Conservation (phyloP, 2,888 invertebrate genomes). For the Philereme vetulata region DNA sequence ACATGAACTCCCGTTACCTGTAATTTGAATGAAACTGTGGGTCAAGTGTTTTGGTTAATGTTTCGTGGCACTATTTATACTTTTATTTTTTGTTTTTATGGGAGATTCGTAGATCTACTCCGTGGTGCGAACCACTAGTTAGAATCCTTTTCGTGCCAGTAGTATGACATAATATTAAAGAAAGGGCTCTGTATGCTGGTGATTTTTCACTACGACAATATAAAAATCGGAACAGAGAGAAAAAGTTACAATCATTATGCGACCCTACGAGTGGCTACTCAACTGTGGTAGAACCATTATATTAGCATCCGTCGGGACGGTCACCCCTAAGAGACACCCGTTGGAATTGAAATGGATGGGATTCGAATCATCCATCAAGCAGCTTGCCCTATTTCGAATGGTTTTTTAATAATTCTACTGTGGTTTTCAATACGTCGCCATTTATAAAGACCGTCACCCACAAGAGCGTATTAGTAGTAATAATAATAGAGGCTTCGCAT, state of each 20-base stretch:
- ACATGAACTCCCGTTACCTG: too few species aligned
- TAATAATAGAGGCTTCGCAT: background rate
- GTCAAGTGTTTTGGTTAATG: too few species aligned
- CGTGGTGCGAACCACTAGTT: too few species aligned
- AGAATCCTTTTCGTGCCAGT: too few species aligned
- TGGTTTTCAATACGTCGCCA: conserved; percentile 59
- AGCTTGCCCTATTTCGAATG: conserved; percentile 75
- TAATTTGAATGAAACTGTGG: too few species aligned
- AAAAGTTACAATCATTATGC: background rate
- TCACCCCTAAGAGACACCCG: conserved; percentile 71
- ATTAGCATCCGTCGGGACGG: conserved; percentile 63
- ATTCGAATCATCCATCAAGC: conserved; percentile 79
- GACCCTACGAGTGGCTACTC: conserved; percentile 39
- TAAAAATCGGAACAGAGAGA: too few species aligned
- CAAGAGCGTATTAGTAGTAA: conserved; percentile 2
- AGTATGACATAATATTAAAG: too few species aligned
- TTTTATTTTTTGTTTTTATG: too few species aligned
- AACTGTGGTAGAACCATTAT: conserved; percentile 44
- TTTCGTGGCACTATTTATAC: too few species aligned
- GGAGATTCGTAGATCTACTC: too few species aligned
- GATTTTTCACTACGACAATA: too few species aligned
- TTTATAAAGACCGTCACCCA: conserved; percentile 56
- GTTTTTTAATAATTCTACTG: conserved; percentile 81
- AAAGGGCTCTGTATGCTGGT: too few species aligned
- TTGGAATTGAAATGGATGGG: conserved; percentile 82